A percentile compares a stretch with the other conserved stretches of the same genome.
phyloP scores from a whole-genome alignment of 92 coral and sea anemone species.

The Phenganax subtilis region DNA sequence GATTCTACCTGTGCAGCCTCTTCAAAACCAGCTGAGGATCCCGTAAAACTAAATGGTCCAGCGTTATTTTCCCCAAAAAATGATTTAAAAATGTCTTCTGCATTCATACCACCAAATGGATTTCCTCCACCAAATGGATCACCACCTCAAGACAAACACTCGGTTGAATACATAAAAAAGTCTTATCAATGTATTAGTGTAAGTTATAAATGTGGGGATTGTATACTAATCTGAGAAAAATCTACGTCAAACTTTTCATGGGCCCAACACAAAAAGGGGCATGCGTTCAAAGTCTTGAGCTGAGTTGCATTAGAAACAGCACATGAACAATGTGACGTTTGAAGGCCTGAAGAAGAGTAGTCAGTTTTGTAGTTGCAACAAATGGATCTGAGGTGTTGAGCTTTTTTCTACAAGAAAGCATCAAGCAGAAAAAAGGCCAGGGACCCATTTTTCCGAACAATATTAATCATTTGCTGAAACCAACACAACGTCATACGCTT shows the following conservation, averaged over 20 bases:
- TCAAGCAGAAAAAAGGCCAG: no score
- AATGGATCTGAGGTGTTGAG: no score
- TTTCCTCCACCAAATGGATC: constrained; percentile 74
- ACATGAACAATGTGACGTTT: no score
- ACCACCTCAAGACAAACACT: constrained; percentile 49
- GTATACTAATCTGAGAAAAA: not conserved
- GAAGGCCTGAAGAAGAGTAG: no score
- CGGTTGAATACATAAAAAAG: not conserved
- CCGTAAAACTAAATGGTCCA: constrained; percentile 67
- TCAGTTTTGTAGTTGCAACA: no score
- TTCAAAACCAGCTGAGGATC: constrained; percentile 59
- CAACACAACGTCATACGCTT: no score
- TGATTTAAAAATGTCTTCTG: constrained; percentile 79
- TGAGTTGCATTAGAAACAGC: no score
- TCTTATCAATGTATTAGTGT: not conserved
- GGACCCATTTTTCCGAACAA: no score
- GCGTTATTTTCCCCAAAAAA: constrained; percentile 79
- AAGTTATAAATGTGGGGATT: not conserved
- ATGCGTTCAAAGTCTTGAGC: not conserved
- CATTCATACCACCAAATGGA: constrained; percentile 66
- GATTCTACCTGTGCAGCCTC: constrained; percentile 45
- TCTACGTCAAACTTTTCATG: not conserved
- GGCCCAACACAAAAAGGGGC: not conserved
- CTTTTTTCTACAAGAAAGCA: no score
- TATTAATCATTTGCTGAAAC: no score